phyloP scores from a whole-genome alignment of 2,113 vertebrate species.

The Aplodontia rufa region DNA sequence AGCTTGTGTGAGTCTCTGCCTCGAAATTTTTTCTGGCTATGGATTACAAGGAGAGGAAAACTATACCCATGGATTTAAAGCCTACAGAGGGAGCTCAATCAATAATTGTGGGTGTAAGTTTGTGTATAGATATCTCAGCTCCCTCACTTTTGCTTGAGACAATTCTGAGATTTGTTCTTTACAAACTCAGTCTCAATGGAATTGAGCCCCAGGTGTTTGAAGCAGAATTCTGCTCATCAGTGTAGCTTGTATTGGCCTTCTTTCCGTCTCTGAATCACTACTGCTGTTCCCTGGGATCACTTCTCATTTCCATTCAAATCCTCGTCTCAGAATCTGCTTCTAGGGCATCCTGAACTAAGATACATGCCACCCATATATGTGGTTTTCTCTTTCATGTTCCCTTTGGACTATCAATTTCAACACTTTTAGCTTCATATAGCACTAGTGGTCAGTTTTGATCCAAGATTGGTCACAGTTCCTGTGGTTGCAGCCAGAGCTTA shows the following conservation, averaged over 20 bases:
- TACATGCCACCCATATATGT: neutral
- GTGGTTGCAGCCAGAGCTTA: neutral
- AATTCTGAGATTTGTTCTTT: neutral
- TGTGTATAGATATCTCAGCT: neutral
- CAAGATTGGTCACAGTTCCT: neutral
- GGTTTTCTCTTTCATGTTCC: neutral
- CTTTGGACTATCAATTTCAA: neutral
- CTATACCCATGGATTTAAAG: neutral
- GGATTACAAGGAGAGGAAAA: neutral
- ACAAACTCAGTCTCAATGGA: neutral
- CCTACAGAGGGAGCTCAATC: neutral
- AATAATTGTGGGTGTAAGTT: neutral
- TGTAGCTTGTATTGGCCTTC: neutral
- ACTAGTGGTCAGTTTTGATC: neutral
- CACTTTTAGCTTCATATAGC: neutral
- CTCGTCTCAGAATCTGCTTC: neutral
- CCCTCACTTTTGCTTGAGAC: neutral
- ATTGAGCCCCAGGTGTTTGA: neutral
- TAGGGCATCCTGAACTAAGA: neutral
- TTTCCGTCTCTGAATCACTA: neutral
- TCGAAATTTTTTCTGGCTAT: neutral
- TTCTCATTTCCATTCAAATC: neutral
- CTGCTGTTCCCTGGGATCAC: neutral
- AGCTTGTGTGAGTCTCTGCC: neutral
- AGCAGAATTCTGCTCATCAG: neutral